Conservation (phyloP, 2,888 invertebrate genomes). For the Chymomyza procnemis region DNA sequence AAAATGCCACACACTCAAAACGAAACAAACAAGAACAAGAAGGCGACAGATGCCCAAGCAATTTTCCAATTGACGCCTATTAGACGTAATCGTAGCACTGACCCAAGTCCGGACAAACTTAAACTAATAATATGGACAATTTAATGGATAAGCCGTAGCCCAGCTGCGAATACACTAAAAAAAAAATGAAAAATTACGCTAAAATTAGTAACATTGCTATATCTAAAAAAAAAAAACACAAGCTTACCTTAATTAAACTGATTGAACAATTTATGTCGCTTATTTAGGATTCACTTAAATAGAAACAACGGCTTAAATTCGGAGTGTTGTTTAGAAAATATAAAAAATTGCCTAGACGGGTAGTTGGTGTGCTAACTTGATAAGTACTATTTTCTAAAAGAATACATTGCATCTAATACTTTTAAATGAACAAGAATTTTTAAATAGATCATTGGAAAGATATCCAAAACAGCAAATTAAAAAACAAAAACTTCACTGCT, state of each 20-base stretch:
- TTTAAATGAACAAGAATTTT: no score
- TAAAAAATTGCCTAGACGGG: no score
- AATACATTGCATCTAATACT: no score
- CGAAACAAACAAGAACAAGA: neutral
- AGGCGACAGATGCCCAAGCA: slow-evolving; percentile 57
- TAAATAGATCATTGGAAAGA: no score
- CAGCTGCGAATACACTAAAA: slow-evolving; percentile 18
- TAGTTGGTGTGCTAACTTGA: no score
- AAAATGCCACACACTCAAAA: neutral
- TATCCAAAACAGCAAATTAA: no score
- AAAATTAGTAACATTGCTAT: neutral
- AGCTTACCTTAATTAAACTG: neutral
- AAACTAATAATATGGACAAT: slow-evolving; percentile 71
- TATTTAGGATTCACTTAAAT: neutral
- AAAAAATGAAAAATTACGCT: neutral
- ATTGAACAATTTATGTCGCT: neutral
- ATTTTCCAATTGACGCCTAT: slow-evolving; percentile 72
- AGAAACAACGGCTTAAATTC: neutral
- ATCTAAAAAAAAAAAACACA: no score
- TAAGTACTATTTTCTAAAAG: no score
- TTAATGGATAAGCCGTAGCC: slow-evolving; percentile 69
- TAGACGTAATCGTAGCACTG: slow-evolving; percentile 70
- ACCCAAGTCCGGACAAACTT: slow-evolving; percentile 72
- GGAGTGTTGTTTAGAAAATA: no score
- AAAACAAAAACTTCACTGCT: no score